A percentile compares a stretch with the other conserved stretches of the same genome.
These are phyloP conservation scores for Seira sanloemensis DNA, from an alignment of 2,888 invertebrate genomes.

Conservation along the genomic window DNA sequence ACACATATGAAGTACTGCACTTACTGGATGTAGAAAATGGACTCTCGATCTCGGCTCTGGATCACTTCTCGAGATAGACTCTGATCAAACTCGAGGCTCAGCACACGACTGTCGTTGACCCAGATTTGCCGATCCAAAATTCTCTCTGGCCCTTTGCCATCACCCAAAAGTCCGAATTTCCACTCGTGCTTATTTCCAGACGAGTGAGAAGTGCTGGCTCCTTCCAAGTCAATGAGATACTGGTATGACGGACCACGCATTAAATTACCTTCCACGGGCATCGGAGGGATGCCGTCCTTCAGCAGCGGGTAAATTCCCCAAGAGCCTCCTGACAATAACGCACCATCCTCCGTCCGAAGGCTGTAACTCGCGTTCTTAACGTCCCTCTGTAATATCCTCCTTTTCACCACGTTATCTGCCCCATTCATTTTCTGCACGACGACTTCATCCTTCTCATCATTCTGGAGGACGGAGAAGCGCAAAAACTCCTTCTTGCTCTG, in stretches of 20 bases:
- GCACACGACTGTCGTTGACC: slow-evolving; percentile 92
- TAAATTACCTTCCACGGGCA: slow-evolving; percentile 71
- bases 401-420: slow-evolving; percentile 66
- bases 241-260: slow-evolving; percentile 72
- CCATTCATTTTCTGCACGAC: slow-evolving; percentile 66
- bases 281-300: slow-evolving; percentile 65
- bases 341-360: slow-evolving; percentile 69
- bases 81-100: slow-evolving; percentile 95
- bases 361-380: slow-evolving; percentile 71
- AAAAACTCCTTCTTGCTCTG: slow-evolving; percentile 66
- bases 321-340: slow-evolving; percentile 68
- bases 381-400: slow-evolving; percentile 66
- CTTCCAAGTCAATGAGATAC: slow-evolving; percentile 64
- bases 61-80: slow-evolving; percentile 92
- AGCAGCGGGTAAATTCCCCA: slow-evolving; percentile 72
- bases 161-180: slow-evolving; percentile 71
- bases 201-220: slow-evolving; percentile 35
- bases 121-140: slow-evolving; percentile 76
- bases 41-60: slow-evolving; percentile 88
- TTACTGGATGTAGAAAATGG: slow-evolving; percentile 88
- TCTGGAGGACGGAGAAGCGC: slow-evolving; percentile 67
- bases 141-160: slow-evolving; percentile 69
- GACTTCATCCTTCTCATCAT: slow-evolving; percentile 71
- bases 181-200: slow-evolving; percentile 72
- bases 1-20: too few relatives aligned